Evolutionary conservation across 2,888 invertebrate genomes (phyloP).

Genomic region (Lasioglossum zephyrum): DNA sequence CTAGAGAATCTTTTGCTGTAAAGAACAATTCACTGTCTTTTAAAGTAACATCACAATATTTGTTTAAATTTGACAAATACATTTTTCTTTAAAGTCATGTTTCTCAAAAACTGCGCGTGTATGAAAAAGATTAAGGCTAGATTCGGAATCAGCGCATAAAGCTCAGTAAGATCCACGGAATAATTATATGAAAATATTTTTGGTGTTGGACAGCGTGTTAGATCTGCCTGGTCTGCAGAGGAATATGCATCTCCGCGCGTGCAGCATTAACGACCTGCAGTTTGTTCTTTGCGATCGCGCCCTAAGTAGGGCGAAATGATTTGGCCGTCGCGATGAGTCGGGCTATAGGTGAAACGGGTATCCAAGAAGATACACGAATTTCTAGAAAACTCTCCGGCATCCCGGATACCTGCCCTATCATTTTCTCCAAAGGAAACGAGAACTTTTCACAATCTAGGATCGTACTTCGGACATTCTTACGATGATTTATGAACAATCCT

Average conservation of each 20-base stretch:
- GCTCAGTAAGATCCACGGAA: too few species aligned
- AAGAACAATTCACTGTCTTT: too few species aligned
- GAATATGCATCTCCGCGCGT: constrained; percentile 34
- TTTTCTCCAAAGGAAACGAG: constrained; percentile 19
- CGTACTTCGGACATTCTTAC: constrained; percentile 34
- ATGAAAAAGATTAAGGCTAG: too few species aligned
- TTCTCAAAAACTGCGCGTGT: too few species aligned
- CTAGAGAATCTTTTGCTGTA: too few species aligned
- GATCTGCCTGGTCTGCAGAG: constrained; percentile 42
- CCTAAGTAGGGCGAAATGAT: constrained; percentile 16
- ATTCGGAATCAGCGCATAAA: too few species aligned
- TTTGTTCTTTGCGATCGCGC: not conserved
- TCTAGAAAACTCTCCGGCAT: not conserved
- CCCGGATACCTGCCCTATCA: not conserved
- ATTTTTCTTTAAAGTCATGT: too few species aligned
- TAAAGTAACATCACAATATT: too few species aligned
- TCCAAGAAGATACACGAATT: not conserved
- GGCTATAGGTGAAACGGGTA: not conserved
- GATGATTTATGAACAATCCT: constrained; percentile 61
- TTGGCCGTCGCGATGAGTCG: not conserved
- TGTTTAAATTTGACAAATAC: too few species aligned
- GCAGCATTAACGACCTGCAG: constrained; percentile 8
- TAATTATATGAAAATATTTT: too few species aligned
- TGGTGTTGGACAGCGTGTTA: constrained; percentile 8
- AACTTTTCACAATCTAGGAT: constrained; percentile 34